These are phyloP conservation scores for Loris lydekkerianus DNA, from an alignment of 2,797 vertebrate genomes.

Conservation along the genomic window DNA sequence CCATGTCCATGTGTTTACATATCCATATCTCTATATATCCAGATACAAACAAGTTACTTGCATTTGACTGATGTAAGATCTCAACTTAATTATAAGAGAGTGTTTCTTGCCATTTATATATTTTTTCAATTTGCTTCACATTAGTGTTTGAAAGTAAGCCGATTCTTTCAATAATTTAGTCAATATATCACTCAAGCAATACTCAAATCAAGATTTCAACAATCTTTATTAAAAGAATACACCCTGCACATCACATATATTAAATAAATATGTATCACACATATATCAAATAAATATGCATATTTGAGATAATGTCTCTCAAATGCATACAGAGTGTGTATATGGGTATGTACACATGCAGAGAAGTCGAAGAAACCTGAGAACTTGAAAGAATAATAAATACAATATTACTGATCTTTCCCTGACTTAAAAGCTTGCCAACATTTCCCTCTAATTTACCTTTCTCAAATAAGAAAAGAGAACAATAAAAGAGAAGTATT, in stretches of 20 bases:
- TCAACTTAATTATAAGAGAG: slow-evolving; percentile 12
- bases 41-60: background rate
- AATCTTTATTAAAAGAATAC: background rate
- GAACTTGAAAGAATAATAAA: background rate
- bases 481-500: slow-evolving; percentile 42
- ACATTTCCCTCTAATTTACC: background rate
- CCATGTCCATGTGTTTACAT: background rate
- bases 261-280: background rate
- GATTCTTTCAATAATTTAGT: slow-evolving; percentile 47
- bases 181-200: background rate
- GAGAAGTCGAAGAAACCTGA: background rate
- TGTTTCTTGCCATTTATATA: background rate
- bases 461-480: slow-evolving; percentile 55
- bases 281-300: background rate
- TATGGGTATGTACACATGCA: background rate
- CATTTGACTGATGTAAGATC: slow-evolving; percentile 15
- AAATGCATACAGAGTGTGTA: background rate
- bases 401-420: background rate
- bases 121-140: background rate
- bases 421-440: slow-evolving; percentile 14
- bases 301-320: background rate
- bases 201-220: background rate
- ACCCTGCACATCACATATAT: background rate
- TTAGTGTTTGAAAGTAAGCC: background rate
- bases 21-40: background rate